Percentiles rank a stretch among this genome's conserved stretches.
phyloP scores from a whole-genome alignment of 2,797 vertebrate species.

The Lepus oiostolus region DNA sequence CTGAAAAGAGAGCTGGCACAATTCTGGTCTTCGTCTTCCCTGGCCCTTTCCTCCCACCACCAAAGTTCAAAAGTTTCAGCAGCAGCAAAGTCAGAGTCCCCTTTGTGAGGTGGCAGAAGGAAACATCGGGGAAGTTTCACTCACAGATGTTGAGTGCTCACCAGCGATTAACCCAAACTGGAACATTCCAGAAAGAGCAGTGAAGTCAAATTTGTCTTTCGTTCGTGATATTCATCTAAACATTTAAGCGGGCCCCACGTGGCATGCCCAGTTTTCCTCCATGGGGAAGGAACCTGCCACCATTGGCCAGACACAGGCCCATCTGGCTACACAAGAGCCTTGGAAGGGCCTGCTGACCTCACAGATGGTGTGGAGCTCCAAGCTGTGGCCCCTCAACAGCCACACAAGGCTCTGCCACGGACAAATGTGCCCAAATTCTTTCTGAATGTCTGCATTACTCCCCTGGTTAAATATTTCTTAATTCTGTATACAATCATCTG shows the following conservation, averaged over 20 bases:
- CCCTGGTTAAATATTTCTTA: not conserved
- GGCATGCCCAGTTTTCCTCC: not conserved
- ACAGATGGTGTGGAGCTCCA: not conserved
- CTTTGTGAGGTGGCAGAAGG: not conserved
- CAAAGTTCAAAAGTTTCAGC: not conserved
- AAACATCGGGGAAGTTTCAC: not conserved
- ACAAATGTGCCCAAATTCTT: not conserved
- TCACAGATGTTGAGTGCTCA: not conserved
- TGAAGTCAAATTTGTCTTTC: not conserved
- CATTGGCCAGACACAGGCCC: not conserved
- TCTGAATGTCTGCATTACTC: not conserved
- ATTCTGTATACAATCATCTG: not conserved
- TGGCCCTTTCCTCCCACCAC: not conserved
- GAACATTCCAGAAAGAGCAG: not conserved
- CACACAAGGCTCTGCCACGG: not conserved
- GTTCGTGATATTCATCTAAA: not conserved
- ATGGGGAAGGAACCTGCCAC: accelerated
- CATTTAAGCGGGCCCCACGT: not conserved
- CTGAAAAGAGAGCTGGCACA: not conserved
- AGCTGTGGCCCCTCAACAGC: not conserved
- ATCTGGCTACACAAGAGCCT: not conserved
- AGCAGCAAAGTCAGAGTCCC: not conserved
- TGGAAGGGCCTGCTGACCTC: not conserved
- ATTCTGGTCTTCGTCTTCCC: not conserved
- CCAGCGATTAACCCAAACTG: not conserved